Conservation (phyloP, 2,888 invertebrate species). For the Colostygia pectinataria region DNA sequence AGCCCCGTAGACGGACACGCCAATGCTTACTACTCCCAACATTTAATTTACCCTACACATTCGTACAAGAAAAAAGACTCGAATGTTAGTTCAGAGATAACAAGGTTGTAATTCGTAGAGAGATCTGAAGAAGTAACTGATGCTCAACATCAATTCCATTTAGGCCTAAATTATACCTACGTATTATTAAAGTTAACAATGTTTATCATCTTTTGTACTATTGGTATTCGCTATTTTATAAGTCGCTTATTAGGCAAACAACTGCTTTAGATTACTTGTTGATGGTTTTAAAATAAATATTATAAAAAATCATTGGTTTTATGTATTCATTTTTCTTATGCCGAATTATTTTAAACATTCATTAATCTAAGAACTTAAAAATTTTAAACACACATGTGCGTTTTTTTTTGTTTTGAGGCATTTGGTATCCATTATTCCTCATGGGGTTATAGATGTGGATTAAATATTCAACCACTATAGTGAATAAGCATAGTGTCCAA, state of each 20-base stretch:
- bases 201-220: constrained; percentile 15
- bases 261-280: constrained; percentile 20
- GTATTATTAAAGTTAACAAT: constrained; percentile 1
- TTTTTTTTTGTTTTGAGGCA: too few relatives aligned
- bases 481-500: too few relatives aligned
- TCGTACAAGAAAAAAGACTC: constrained; percentile 79
- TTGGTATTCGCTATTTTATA: constrained; percentile 13
- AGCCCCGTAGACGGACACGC: constrained; percentile 63
- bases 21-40: constrained; percentile 69
- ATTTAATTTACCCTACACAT: constrained; percentile 76
- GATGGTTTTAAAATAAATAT: constrained; percentile 23
- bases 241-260: constrained; percentile 4
- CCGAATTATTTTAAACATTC: too few relatives aligned
- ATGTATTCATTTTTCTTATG: neutral
- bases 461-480: too few relatives aligned
- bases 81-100: constrained; percentile 87
- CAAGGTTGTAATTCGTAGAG: constrained; percentile 78
- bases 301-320: constrained; percentile 7
- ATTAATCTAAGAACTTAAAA: too few relatives aligned
- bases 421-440: too few relatives aligned
- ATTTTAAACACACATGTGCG: too few relatives aligned
- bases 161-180: constrained; percentile 27
- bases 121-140: constrained; percentile 35
- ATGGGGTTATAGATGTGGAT: too few relatives aligned
- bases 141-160: constrained; percentile 48